phyloP scores from a whole-genome alignment of 2,113 vertebrate genomes.

The Callipepla californica region DNA sequence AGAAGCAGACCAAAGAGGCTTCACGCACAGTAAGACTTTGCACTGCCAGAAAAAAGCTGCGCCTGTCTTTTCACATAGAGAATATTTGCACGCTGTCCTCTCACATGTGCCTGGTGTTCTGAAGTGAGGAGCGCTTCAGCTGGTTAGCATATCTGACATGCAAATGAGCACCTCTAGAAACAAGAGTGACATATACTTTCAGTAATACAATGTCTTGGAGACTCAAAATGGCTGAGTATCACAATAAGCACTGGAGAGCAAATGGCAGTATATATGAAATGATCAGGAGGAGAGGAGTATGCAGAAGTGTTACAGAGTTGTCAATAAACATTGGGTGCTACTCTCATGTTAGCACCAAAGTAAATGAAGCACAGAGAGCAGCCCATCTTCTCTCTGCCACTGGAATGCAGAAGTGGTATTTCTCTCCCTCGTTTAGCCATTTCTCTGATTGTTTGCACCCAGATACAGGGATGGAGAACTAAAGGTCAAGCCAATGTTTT shows the following conservation, averaged over 20 bases:
- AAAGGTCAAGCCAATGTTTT: neutral
- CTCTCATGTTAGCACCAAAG: neutral
- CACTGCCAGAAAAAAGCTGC: accelerated
- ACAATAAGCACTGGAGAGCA: neutral
- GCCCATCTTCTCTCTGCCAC: neutral
- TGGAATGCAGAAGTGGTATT: neutral
- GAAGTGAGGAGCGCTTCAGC: neutral
- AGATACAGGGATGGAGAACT: neutral
- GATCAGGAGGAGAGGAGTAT: neutral
- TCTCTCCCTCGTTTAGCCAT: neutral
- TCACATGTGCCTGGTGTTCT: neutral
- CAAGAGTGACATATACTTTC: neutral
- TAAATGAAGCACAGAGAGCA: neutral
- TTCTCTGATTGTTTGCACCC: neutral
- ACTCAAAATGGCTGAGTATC: neutral
- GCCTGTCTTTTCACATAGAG: neutral
- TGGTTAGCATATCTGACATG: neutral
- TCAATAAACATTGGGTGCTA: neutral
- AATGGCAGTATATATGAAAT: neutral
- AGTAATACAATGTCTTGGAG: neutral
- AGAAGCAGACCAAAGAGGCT: neutral
- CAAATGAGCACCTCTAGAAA: neutral
- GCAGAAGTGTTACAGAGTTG: neutral
- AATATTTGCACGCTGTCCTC: neutral
- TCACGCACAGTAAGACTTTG: neutral